Evolutionary conservation across 2,888 invertebrate genomes (phyloP).

Genomic region (Galerucella nymphaeae): DNA sequence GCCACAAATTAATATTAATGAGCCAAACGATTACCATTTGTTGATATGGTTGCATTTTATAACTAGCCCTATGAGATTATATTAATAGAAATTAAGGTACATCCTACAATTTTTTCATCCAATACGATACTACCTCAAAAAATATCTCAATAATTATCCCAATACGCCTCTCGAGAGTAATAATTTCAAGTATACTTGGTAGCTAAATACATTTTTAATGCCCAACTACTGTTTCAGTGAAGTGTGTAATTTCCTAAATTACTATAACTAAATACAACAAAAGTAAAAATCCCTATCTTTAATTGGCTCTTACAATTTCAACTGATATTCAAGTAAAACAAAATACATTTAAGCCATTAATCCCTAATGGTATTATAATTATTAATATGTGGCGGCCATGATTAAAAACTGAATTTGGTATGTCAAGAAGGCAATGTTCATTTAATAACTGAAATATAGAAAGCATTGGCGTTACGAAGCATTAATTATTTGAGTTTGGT

Average conservation of each 20-base stretch:
- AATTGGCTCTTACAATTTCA: constrained; percentile 38
- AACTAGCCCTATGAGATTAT: background rate
- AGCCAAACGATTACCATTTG: background rate
- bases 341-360: constrained; percentile 54
- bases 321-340: constrained; percentile 52
- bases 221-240: constrained; percentile 44
- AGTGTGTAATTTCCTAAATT: constrained; percentile 47
- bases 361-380: constrained; percentile 55
- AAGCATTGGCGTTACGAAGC: constrained; percentile 20
- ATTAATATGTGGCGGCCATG: constrained; percentile 41
- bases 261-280: constrained; percentile 50
- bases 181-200: constrained; percentile 43
- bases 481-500: too few species aligned
- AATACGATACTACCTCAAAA: background rate
- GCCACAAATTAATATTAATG: constrained; percentile 29
- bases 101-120: background rate
- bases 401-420: constrained; percentile 50
- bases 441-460: constrained; percentile 41
- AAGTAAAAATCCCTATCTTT: constrained; percentile 46
- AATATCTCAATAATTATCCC: constrained; percentile 28
- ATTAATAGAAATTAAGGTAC: background rate
- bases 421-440: constrained; percentile 51
- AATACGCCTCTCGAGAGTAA: constrained; percentile 38
- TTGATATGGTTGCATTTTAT: too few species aligned
- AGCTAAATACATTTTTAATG: constrained; percentile 48